phyloP scores from a whole-genome alignment of 2,888 invertebrate genomes.

The Phengaris alcon region DNA sequence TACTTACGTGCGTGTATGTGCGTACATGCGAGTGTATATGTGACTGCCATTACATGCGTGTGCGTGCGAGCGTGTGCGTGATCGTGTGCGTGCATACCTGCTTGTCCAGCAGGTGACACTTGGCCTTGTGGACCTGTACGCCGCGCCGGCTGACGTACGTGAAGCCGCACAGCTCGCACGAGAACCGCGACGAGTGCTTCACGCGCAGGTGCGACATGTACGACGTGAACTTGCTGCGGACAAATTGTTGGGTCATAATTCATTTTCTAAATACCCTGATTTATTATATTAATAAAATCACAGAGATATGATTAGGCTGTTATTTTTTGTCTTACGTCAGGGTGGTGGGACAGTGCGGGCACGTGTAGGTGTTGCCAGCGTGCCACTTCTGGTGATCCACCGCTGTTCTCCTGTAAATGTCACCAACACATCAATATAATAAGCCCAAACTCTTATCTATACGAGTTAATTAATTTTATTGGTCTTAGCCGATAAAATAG shows the following conservation, averaged over 20 bases:
- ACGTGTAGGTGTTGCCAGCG: conserved; percentile 24
- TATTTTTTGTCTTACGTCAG: conserved; percentile 11
- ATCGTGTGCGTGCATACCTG: neutral
- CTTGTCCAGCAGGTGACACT: conserved; percentile 22
- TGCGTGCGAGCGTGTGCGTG: neutral
- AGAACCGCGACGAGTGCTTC: conserved; percentile 45
- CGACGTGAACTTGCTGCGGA: conserved; percentile 41
- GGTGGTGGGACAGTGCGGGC: conserved; percentile 25
- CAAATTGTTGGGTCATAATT: neutral
- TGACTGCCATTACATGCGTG: neutral
- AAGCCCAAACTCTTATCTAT: too few relatives aligned
- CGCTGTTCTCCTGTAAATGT: conserved; percentile 19
- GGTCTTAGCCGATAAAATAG: too few relatives aligned
- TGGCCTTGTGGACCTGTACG: conserved; percentile 41
- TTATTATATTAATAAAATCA: too few relatives aligned
- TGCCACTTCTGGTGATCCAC: conserved; percentile 30
- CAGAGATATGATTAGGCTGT: too few relatives aligned
- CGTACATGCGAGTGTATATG: neutral
- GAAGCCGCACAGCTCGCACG: conserved; percentile 44
- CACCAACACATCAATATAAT: neutral
- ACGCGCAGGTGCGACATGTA: conserved; percentile 45
- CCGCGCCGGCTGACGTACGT: conserved; percentile 45
- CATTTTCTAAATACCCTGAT: too few relatives aligned
- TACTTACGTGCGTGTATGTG: neutral
- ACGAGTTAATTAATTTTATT: too few relatives aligned